These are phyloP conservation scores for Phortica variegata DNA, from an alignment of 1,140 invertebrate genomes.

Conservation along the genomic window DNA sequence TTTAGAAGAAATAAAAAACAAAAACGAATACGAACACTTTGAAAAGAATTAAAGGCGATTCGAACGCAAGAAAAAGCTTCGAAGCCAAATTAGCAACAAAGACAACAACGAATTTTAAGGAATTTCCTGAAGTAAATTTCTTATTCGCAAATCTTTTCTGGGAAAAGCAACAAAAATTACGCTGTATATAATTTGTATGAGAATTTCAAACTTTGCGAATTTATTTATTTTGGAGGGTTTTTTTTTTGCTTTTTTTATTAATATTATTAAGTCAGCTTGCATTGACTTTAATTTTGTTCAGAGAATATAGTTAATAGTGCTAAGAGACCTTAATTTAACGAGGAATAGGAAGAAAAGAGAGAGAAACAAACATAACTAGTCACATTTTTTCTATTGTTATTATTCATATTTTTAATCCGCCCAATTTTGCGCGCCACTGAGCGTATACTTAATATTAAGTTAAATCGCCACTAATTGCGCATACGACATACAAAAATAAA, in stretches of 20 bases:
- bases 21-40: slow-evolving; percentile 26
- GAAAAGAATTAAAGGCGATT: slow-evolving; percentile 31
- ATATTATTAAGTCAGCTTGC: slow-evolving; percentile 29
- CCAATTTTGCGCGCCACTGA: slow-evolving; percentile 21
- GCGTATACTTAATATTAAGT: slow-evolving; percentile 34
- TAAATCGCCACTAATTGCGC: no score
- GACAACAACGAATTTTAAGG: slow-evolving; percentile 20
- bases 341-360: slow-evolving; percentile 35
- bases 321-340: slow-evolving; percentile 21
- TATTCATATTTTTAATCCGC: neutral
- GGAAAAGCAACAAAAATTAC: slow-evolving; percentile 22
- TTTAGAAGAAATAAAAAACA: slow-evolving; percentile 3
- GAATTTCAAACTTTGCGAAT: slow-evolving; percentile 27
- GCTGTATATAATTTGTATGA: slow-evolving; percentile 38
- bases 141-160: slow-evolving; percentile 19
- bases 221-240: slow-evolving; percentile 1
- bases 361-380: no score
- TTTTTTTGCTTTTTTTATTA: slow-evolving; percentile 1
- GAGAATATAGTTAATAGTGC: neutral
- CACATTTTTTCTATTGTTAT: no score
- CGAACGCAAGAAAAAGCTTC: slow-evolving; percentile 27
- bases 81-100: slow-evolving; percentile 11
- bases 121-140: neutral
- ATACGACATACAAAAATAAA: slow-evolving; percentile 45
- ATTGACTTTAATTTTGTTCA: slow-evolving; percentile 17